Percentiles rank a stretch among this genome's conserved stretches.
Evolutionary conservation across 2,797 vertebrate genomes (phyloP).

Genomic region (Natrix natrix): DNA sequence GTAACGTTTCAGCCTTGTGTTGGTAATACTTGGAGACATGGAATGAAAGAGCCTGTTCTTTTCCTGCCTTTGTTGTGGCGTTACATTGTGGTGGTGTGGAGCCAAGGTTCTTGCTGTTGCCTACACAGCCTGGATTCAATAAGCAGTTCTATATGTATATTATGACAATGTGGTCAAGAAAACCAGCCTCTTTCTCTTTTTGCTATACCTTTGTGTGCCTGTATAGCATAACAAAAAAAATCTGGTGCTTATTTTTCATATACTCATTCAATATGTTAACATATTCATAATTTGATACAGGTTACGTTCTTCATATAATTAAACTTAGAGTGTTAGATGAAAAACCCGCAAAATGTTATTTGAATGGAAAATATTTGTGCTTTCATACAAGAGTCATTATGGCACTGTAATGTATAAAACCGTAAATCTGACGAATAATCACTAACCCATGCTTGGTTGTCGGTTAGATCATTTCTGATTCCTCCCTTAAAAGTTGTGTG

Average conservation of each 20-base stretch:
- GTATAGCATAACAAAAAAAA: slow-evolving; percentile 74
- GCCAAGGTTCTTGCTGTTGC: slow-evolving; percentile 82
- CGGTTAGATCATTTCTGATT: slow-evolving; percentile 15
- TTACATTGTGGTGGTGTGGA: slow-evolving; percentile 83
- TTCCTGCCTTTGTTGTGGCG: slow-evolving; percentile 89
- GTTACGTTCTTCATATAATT: slow-evolving; percentile 78
- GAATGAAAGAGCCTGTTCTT: slow-evolving; percentile 76
- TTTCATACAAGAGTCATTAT: slow-evolving; percentile 52
- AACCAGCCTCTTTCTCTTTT: slow-evolving; percentile 76
- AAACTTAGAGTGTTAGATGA: slow-evolving; percentile 67
- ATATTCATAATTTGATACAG: slow-evolving; percentile 82
- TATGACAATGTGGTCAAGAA: slow-evolving; percentile 89
- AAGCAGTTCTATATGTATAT: slow-evolving; percentile 87
- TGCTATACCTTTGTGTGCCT: slow-evolving; percentile 85
- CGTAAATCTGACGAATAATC: slow-evolving; percentile 48
- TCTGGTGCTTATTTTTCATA: slow-evolving; percentile 83
- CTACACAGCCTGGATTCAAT: slow-evolving; percentile 93
- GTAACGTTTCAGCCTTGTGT: slow-evolving; percentile 73
- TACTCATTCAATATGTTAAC: slow-evolving; percentile 79
- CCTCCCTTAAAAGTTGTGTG: slow-evolving; percentile 22
- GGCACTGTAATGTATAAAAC: slow-evolving; percentile 47
- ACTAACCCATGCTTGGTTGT: slow-evolving; percentile 43
- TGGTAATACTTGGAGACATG: slow-evolving; percentile 75
- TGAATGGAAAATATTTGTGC: slow-evolving; percentile 67
- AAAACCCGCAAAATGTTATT: slow-evolving; percentile 66